Percentiles rank a stretch among this genome's conserved stretches.
phyloP scores from a whole-genome alignment of 2,888 invertebrate genomes.

The Pachymerium ferrugineum region DNA sequence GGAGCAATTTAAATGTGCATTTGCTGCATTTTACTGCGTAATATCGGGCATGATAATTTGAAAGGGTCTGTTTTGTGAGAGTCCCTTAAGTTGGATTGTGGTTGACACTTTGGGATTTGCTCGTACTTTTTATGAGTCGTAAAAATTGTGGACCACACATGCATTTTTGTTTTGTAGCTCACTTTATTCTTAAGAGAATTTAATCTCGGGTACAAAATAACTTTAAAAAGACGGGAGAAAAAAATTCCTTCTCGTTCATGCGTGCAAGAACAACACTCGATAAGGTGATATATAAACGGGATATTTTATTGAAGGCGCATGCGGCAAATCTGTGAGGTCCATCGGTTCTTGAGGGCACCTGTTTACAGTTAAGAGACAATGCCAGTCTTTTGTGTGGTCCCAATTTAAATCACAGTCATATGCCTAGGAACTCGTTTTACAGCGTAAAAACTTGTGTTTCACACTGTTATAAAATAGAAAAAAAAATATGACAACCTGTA shows the following conservation, averaged over 20 bases:
- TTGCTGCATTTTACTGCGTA: constrained; percentile 19
- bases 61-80: not conserved
- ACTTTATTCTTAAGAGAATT: too few species aligned
- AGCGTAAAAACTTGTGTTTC: not conserved
- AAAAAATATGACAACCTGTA: not conserved
- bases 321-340: not conserved
- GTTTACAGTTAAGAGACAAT: constrained; percentile 14
- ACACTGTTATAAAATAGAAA: not conserved
- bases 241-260: not conserved
- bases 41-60: constrained; percentile 20
- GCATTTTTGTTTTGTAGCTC: constrained; percentile 25
- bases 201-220: constrained; percentile 17
- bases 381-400: not conserved
- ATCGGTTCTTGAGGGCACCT: constrained; percentile 5
- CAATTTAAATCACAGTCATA: not conserved
- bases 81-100: constrained; percentile 10
- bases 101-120: constrained; percentile 27
- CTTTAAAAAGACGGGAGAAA: not conserved
- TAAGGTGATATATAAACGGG: not conserved
- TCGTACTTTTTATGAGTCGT: constrained; percentile 19
- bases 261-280: not conserved
- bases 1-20: constrained; percentile 15
- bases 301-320: not conserved
- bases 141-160: constrained; percentile 24
- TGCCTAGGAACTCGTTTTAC: not conserved